A percentile compares a stretch with the other conserved stretches of the same genome.
These are phyloP conservation scores for Temnopleurus reevesii DNA, from an alignment of 53 echinoderm and acorn worm genomes.

Conservation along the genomic window DNA sequence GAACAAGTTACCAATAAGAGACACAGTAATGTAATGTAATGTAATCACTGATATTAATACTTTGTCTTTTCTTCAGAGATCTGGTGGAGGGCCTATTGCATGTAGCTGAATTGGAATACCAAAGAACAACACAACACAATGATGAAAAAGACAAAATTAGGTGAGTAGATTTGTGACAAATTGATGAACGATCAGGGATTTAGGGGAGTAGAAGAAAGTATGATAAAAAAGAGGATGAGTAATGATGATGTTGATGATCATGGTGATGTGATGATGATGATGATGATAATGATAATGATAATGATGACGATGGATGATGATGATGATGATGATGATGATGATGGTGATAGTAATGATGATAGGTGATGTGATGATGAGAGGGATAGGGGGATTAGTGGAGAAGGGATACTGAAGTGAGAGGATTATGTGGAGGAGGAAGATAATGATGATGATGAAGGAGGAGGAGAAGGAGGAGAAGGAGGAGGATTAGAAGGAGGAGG, in stretches of 20 bases:
- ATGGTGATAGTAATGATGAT: not conserved
- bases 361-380: too few species aligned
- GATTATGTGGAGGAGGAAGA: not conserved
- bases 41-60: not conserved
- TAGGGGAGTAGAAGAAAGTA: too few species aligned
- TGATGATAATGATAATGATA: too few species aligned
- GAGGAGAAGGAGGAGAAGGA: not conserved
- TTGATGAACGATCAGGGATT: not conserved
- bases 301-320: not conserved
- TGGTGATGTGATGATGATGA: too few species aligned
- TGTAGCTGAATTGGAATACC: not conserved
- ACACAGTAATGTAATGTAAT: not conserved
- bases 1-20: too few species aligned
- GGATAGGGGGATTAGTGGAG: too few species aligned
- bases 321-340: not conserved
- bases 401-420: too few species aligned
- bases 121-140: not conserved
- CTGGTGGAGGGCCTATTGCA: not conserved
- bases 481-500: too few species aligned
- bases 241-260: too few species aligned
- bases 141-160: conserved; percentile 32
- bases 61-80: not conserved
- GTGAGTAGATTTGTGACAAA: not conserved
- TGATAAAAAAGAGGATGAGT: too few species aligned
- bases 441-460: not conserved